phyloP scores from a whole-genome alignment of 1,140 invertebrate genomes.

The Drosophila willistoni region DNA sequence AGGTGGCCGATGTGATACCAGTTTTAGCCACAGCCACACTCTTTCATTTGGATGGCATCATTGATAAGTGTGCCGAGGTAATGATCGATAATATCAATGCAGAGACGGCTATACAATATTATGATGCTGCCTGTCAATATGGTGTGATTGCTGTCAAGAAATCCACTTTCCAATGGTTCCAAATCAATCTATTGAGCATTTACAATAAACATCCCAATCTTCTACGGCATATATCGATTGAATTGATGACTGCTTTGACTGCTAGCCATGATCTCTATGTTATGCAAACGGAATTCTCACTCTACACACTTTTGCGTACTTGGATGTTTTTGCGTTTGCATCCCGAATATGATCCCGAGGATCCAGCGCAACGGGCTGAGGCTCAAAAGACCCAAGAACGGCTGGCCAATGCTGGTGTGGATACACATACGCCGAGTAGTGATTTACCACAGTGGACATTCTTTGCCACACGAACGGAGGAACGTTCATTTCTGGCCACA shows the following conservation, averaged over 20 bases:
- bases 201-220: slow-evolving; percentile 85
- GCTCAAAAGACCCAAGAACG: slow-evolving; percentile 57
- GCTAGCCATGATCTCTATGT: slow-evolving; percentile 88
- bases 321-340: slow-evolving; percentile 86
- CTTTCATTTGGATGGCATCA: slow-evolving; percentile 90
- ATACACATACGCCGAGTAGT: slow-evolving; percentile 60
- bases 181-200: slow-evolving; percentile 88
- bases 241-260: slow-evolving; percentile 88
- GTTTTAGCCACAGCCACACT: slow-evolving; percentile 90
- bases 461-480: slow-evolving; percentile 80
- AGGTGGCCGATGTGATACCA: slow-evolving; percentile 88
- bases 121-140: slow-evolving; percentile 88
- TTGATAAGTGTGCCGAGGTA: slow-evolving; percentile 89
- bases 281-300: slow-evolving; percentile 92
- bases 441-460: slow-evolving; percentile 72
- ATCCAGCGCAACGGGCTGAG: slow-evolving; percentile 56
- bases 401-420: slow-evolving; percentile 59
- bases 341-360: slow-evolving; percentile 75
- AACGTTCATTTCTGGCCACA: slow-evolving; percentile 86
- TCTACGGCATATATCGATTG: slow-evolving; percentile 86
- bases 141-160: slow-evolving; percentile 87
- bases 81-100: slow-evolving; percentile 91
- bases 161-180: slow-evolving; percentile 88
- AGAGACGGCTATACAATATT: slow-evolving; percentile 88
- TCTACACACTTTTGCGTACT: slow-evolving; percentile 89